Evolutionary conservation across 2,888 invertebrate species (phyloP), one percentile per base, ranked within the genome.

Genomic region (Agrilus cyanescens): DNA sequence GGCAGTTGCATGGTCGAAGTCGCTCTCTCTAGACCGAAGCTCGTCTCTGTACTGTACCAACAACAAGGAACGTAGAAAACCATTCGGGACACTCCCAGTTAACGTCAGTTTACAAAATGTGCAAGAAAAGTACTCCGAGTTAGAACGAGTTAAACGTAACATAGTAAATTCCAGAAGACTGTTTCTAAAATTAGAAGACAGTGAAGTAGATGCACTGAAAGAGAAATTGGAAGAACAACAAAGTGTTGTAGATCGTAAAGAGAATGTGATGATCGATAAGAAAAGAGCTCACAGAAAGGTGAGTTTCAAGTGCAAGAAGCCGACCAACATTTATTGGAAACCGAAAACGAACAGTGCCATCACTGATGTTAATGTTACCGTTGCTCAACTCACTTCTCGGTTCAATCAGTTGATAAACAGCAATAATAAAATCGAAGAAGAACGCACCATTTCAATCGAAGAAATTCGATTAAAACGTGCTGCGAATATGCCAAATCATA

Each of bases 331-430:
- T 15, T 66, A 68, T 25, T 63, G 73, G 38, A 65, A 71, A 52
- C 20, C 29, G 10, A 38, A 43, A 4, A 66, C 71, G 43, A 67
- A 69, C 4, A 68, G 68, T 18, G 50, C 48, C 10, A 66, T 73
- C 59, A 70, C 71, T 5, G 66, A 73, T 48, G 63, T 68, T 12
- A 68, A 71, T 46, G 78, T 68, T 53, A 74, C 75, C 60, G 83
- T 83, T 30, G 77, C 81, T 37, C 76, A 78, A 58, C 61, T 83
- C 44, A 78, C 82, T 1, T 75, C 76, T 49, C 81, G 81, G 57
- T 83, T 81, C 55, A 82, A 83, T 57, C 75, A 78, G 58, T 68
- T 80, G 55, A 72, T 76, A 47, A 65, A 59, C 40, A 72, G 72
- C 50, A 66, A 69, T 50, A 60, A 60, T 35, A 61, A 61, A 4